Percentiles rank a stretch among this genome's conserved stretches.
Conservation (phyloP, 2,888 invertebrate genomes). For the Drosophila recens region DNA sequence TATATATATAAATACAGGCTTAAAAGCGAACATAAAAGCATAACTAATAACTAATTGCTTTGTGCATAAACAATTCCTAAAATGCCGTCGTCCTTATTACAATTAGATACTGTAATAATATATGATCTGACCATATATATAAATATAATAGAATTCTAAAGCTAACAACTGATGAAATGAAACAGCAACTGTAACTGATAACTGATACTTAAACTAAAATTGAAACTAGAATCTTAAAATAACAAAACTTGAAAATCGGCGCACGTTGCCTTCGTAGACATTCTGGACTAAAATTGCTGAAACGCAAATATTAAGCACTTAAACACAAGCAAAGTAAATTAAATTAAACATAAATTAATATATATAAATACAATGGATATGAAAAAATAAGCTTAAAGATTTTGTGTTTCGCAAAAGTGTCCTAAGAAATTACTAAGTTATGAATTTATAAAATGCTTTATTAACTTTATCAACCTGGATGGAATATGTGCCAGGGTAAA, state of each 20-base stretch:
- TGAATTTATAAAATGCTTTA: constrained; percentile 53
- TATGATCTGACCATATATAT: constrained; percentile 37
- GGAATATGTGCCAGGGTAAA: neutral
- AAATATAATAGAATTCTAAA: constrained; percentile 10
- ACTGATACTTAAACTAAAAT: constrained; percentile 17
- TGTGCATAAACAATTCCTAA: constrained; percentile 75
- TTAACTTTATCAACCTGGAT: constrained; percentile 8
- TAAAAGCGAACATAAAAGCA: constrained; percentile 38
- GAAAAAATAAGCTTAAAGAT: constrained; percentile 30
- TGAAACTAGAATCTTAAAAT: constrained; percentile 13
- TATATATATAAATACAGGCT: constrained; percentile 42
- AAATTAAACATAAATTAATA: constrained; percentile 23
- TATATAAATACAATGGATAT: constrained; percentile 3
- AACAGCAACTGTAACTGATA: constrained; percentile 1
- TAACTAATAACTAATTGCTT: constrained; percentile 67
- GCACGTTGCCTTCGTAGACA: constrained; percentile 51
- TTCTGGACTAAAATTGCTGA: constrained; percentile 45
- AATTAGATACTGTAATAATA: constrained; percentile 63
- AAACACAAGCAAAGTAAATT: constrained; percentile 26
- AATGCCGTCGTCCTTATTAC: constrained; percentile 80
- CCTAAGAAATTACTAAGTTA: constrained; percentile 60
- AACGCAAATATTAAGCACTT: constrained; percentile 39
- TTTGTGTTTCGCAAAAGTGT: constrained; percentile 56
- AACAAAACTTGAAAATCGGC: constrained; percentile 27
- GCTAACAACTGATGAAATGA: constrained; percentile 14